Percentiles rank a stretch among this genome's conserved stretches.
Conservation (phyloP, 2,113 vertebrate species). For the Chlamydotis undulata region DNA sequence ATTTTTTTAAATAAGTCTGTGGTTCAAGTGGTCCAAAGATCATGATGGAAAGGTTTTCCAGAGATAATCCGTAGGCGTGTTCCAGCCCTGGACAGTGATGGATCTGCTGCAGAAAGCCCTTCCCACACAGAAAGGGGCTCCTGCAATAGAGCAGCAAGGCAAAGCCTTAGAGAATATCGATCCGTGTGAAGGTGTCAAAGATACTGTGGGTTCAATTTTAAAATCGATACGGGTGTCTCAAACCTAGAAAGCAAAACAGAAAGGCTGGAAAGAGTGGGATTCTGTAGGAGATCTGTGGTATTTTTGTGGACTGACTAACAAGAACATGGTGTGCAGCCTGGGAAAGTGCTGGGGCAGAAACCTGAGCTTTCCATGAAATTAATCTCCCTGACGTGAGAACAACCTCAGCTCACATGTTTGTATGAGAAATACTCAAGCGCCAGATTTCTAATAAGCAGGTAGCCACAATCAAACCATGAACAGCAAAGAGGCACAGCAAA, state of each 20-base stretch:
- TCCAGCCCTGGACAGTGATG: neutral
- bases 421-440: neutral
- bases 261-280: neutral
- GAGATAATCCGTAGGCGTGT: neutral
- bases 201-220: neutral
- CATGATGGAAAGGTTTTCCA: neutral
- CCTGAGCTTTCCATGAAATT: slow-evolving; percentile 14
- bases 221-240: neutral
- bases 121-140: neutral
- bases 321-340: slow-evolving; percentile 25
- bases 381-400: neutral
- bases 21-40: neutral
- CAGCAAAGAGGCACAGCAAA: neutral
- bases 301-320: slow-evolving; percentile 23
- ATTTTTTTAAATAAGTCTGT: neutral
- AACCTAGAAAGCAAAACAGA: neutral
- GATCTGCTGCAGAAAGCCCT: neutral
- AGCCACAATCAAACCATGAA: neutral
- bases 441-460: slow-evolving; percentile 12
- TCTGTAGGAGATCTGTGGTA: neutral
- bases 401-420: neutral
- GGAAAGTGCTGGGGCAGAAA: neutral
- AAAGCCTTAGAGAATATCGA: neutral
- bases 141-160: neutral
- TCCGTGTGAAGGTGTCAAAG: neutral